These are phyloP conservation scores for Carassius auratus DNA, from an alignment of 2,113 vertebrate genomes.

Conservation along the genomic window DNA sequence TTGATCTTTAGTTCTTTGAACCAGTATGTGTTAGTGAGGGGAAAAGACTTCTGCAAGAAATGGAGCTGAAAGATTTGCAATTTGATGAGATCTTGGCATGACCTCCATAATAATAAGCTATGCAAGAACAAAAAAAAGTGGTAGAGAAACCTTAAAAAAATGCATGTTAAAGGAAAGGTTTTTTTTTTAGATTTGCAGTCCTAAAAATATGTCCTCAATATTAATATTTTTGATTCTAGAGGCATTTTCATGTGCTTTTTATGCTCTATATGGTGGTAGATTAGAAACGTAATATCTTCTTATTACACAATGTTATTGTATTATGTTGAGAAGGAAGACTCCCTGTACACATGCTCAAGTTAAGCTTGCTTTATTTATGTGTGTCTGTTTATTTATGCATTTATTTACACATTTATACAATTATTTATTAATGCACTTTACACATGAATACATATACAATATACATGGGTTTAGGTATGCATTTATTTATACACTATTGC, in stretches of 20 bases:
- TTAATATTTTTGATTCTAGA: not conserved
- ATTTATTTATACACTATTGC: not conserved
- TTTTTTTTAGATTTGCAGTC: not conserved
- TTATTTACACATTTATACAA: not conserved
- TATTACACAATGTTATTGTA: not conserved
- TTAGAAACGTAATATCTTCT: constrained; percentile 5
- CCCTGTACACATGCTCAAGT: not conserved
- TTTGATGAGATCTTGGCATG: not conserved
- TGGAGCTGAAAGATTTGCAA: constrained; percentile 4
- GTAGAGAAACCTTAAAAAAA: constrained; percentile 7
- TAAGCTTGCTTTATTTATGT: not conserved
- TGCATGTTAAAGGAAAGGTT: not conserved
- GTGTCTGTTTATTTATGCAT: not conserved
- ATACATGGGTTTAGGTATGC: too few species aligned
- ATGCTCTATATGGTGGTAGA: not conserved
- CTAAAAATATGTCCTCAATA: not conserved
- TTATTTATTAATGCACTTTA: too few species aligned
- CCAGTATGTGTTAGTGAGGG: not conserved
- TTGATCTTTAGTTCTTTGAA: constrained; percentile 36
- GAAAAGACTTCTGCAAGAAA: not conserved
- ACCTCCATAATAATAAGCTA: not conserved
- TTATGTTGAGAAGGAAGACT: not conserved
- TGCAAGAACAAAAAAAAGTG: not conserved
- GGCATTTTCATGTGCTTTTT: not conserved
- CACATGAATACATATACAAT: too few species aligned